Evolutionary conservation across 2,113 vertebrate genomes (phyloP), one percentile per base, ranked within the genome.

Genomic region (Calyptomena viridis): DNA sequence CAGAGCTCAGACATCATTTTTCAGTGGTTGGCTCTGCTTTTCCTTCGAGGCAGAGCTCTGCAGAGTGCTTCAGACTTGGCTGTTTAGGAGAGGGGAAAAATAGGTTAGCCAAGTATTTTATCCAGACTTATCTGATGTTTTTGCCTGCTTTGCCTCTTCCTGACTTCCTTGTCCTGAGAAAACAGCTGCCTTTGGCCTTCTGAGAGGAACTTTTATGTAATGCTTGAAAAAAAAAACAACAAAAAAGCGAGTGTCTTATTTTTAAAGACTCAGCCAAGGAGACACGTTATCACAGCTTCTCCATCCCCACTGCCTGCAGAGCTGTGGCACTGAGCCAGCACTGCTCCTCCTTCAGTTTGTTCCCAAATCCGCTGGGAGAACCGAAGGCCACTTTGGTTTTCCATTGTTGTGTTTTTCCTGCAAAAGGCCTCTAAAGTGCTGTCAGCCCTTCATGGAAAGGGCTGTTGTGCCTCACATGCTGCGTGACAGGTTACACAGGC

Each of bases 61-160:
- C 72, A 86, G 82, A 77, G 22, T 11, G 24, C 79, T 87, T 89
- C 73, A 75, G 66, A 89, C 56, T 63, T 93, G 90, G 72, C 93
- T 81, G 55, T 64, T 91, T 68, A 63, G 73, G 72, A 93, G 39
- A 8, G 87, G 79, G 50, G 60, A 80, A 93, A 77, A 90, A 91
- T 59, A 87, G 93, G 95, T 90, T 96, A 96, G 91, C 90, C 92
- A 95, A 93, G 68, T 47, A 55, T 91, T 94, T 90, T 50, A 81
- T 77, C 78, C 75, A 76, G 66, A 68, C 52, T 92, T 93, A 94
- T 87, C 91, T 94, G 84, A 94, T 74, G 87, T 52, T 94, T 94
- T 91, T 64, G 93, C 56, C 76, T 89, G 82, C 30, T 85, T 94
- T 95, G 91, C 87, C 55, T 95, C 82, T 95, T 86, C 67, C 91